phyloP scores from a whole-genome alignment of 92 coral and sea anemone species.

The Porites cylindrica region DNA sequence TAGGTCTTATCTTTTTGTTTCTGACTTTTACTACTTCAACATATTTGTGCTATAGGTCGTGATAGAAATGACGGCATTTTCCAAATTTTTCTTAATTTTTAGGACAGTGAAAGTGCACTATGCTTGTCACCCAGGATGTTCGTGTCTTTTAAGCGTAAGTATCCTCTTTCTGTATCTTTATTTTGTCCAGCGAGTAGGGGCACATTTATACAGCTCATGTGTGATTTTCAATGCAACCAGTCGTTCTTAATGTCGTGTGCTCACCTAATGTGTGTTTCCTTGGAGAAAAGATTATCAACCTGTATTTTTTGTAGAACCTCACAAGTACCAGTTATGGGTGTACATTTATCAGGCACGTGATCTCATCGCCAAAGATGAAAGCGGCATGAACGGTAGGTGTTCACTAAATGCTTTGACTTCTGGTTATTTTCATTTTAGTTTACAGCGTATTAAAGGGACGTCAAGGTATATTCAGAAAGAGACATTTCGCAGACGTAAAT shows the following conservation, averaged over 20 bases:
- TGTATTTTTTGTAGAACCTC: constrained; percentile 75
- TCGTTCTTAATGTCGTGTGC: background rate
- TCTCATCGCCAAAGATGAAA: constrained; percentile 89
- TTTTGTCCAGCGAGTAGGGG: background rate
- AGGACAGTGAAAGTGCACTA: constrained; percentile 84
- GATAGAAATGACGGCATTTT: background rate
- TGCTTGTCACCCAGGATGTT: constrained; percentile 92
- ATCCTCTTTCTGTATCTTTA: background rate
- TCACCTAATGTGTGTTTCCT: too few relatives aligned
- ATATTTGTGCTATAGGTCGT: background rate
- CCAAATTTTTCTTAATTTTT: background rate
- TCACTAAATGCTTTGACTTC: background rate
- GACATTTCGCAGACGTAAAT: too few relatives aligned
- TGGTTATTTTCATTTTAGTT: too few relatives aligned
- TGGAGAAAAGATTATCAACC: too few relatives aligned
- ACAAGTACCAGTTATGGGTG: constrained; percentile 91
- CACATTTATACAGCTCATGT: too few relatives aligned
- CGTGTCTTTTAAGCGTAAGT: constrained; percentile 85
- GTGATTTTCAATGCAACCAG: background rate
- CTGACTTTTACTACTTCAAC: too few relatives aligned
- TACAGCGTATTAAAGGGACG: too few relatives aligned
- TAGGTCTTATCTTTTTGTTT: too few relatives aligned
- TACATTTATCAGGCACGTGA: constrained; percentile 99
- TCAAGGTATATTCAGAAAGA: too few relatives aligned
- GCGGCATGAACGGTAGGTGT: constrained; percentile 91